Base-by-base conservation (phyloP, 1,140 invertebrate genomes). In the Drosophila parvula region DNA sequence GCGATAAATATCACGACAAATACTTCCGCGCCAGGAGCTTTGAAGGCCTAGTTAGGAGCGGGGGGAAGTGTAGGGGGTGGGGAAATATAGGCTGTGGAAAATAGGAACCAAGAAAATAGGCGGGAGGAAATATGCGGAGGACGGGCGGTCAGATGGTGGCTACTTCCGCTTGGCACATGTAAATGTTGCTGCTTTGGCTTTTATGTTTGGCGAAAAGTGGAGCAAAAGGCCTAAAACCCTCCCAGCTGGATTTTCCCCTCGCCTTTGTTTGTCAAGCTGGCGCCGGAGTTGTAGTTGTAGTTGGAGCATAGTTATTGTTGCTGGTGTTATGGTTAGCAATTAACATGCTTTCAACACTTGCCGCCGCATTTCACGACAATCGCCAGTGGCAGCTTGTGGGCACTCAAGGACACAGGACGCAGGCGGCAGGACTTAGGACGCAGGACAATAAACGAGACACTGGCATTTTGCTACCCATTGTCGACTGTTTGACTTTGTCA, bases 281-380 rank as follows among this genome's bases (percentile, higher is more conserved):
- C 67, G 51, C 53, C 58, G 55, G 50, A 65, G 75, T 64, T 65
- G 45, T 55, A 69, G 67, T 64, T 47, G 44, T 48, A 59, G 58
- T 53, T 59, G 44, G 50, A 51, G 56, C 56, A 43, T 40, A 61
- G 56, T 56, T 60, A 28, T 53, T 79, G 59, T 69, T 70, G 62
- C 74, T 74, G 51, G 75, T 88, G 76, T 80, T 89, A 68, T 71
- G 86, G 79, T 78, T 78, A 74, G 83, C 77, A 89, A 88, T 88
- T 88, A 88, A 88, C 84, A 88, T 84, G 84, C 73, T 78, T 84
- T 88, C 83, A 88, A 88, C 83, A 88, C 83, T 84, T 81, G 82
- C 58, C 67, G 63, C 45, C 71, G 73, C 60, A 68, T 88, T 74
- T 76, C 83, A 77, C 75, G 81, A 56, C 75, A 69, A 58, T 63